Evolutionary conservation across 1,140 invertebrate genomes (phyloP).

Genomic region (Zaprionus kolodkinae): DNA sequence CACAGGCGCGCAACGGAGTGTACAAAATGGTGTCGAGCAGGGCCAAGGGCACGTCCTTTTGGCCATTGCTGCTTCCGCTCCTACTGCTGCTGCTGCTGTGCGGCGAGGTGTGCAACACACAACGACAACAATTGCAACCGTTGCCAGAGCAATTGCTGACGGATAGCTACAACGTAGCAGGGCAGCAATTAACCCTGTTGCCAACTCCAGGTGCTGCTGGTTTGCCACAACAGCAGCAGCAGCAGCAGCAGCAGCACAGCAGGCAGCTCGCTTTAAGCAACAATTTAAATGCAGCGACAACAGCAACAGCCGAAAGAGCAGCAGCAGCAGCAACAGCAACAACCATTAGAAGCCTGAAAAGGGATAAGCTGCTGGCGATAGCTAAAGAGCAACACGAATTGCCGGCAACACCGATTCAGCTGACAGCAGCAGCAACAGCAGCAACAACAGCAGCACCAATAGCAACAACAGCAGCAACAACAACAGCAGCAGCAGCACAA

Average conservation of each 20-base stretch:
- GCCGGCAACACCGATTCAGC: slow-evolving; percentile 12
- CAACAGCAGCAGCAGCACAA: slow-evolving; percentile 6
- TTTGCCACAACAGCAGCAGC: slow-evolving; percentile 1
- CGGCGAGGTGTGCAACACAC: slow-evolving; percentile 8
- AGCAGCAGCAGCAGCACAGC: neutral
- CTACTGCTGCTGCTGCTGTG: slow-evolving; percentile 24
- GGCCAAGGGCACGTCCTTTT: slow-evolving; percentile 4
- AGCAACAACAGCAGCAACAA: neutral
- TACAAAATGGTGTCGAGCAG: slow-evolving; percentile 24
- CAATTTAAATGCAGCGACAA: slow-evolving; percentile 62
- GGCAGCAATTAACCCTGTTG: slow-evolving; percentile 46
- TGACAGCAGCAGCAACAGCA: slow-evolving; percentile 1
- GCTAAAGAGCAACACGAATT: neutral
- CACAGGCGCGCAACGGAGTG: neutral
- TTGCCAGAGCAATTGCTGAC: slow-evolving; percentile 17
- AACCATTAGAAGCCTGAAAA: slow-evolving; percentile 27
- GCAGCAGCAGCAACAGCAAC: neutral
- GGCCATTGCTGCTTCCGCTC: slow-evolving; percentile 16
- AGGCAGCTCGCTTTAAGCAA: slow-evolving; percentile 18
- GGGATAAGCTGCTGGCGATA: slow-evolving; percentile 12
- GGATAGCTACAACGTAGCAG: neutral
- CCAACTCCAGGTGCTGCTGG: slow-evolving; percentile 36
- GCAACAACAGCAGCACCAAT: neutral
- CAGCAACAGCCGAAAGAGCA: neutral
- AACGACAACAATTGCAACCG: slow-evolving; percentile 21